Conservation (phyloP, 2,113 vertebrate genomes). For the Plotosus lineatus region DNA sequence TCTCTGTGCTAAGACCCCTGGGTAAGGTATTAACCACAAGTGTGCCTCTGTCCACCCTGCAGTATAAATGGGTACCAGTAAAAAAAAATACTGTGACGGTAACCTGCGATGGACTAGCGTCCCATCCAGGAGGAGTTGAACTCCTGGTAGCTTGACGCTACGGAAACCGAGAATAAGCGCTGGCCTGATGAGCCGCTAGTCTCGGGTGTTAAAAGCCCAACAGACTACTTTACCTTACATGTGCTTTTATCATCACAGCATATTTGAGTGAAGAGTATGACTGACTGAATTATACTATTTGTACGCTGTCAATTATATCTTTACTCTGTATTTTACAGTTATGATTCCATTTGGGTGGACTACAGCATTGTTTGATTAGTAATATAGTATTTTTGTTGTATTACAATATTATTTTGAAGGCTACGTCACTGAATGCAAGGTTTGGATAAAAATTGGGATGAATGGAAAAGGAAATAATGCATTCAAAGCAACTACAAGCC, state of each 20-base stretch:
- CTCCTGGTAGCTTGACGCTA: too few species aligned
- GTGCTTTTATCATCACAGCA: not conserved
- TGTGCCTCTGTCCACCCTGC: too few species aligned
- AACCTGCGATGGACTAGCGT: too few species aligned
- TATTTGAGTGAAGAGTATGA: not conserved
- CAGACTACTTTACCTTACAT: too few species aligned
- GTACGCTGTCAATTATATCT: not conserved
- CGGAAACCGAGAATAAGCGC: too few species aligned
- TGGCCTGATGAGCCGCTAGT: too few species aligned
- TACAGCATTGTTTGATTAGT: not conserved
- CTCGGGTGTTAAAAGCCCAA: too few species aligned
- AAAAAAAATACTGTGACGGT: too few species aligned
- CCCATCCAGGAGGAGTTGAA: too few species aligned
- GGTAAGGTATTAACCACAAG: too few species aligned
- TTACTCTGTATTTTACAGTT: not conserved
- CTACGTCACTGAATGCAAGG: not conserved
- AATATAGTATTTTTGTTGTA: not conserved
- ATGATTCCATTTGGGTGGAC: not conserved
- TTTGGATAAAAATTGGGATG: not conserved
- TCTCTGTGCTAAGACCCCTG: too few species aligned
- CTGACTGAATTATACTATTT: not conserved
- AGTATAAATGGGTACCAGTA: too few species aligned
- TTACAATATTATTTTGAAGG: not conserved
- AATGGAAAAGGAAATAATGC: constrained; percentile 3
- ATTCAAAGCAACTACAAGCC: constrained; percentile 4